Evolutionary conservation across 2,113 vertebrate genomes (phyloP).

Genomic region (Oreochromis tanganicae): DNA sequence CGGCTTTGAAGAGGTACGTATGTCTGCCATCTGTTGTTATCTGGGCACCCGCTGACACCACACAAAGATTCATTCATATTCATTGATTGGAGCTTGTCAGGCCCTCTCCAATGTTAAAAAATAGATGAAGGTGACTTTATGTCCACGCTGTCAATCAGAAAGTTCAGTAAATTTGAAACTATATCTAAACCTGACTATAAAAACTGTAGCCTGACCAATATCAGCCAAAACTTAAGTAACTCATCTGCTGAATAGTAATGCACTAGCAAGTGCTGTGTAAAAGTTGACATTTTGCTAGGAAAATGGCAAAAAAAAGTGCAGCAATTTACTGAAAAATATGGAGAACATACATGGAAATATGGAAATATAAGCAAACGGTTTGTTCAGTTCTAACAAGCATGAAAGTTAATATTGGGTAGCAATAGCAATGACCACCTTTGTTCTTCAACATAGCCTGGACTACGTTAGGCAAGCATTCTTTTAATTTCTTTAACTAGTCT

Average conservation of each 20-base stretch:
- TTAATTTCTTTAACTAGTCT: not conserved
- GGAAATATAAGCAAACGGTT: not conserved
- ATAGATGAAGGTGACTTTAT: not conserved
- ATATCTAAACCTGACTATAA: not conserved
- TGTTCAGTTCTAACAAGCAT: not conserved
- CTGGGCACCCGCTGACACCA: constrained; percentile 20
- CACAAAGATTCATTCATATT: constrained; percentile 27
- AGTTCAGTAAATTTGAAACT: not conserved
- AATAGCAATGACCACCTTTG: not conserved
- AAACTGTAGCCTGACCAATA: not conserved
- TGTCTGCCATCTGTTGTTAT: constrained; percentile 66
- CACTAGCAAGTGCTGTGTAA: not conserved
- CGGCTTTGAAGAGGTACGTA: constrained; percentile 41
- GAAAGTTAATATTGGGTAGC: not conserved
- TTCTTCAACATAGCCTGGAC: not conserved
- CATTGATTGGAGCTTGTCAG: constrained; percentile 21
- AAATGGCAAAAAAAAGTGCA: not conserved
- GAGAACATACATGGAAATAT: not conserved
- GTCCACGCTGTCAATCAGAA: not conserved
- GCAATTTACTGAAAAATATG: not conserved
- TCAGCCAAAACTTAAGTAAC: not conserved
- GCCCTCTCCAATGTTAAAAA: not conserved
- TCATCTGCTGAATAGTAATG: not conserved
- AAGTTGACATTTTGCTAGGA: not conserved
- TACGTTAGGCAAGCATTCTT: not conserved